Percentiles rank a stretch among this genome's conserved stretches.
Conservation (phyloP, 64 coral and sea anemone species). For the Hydrozoanthus tunicans region DNA sequence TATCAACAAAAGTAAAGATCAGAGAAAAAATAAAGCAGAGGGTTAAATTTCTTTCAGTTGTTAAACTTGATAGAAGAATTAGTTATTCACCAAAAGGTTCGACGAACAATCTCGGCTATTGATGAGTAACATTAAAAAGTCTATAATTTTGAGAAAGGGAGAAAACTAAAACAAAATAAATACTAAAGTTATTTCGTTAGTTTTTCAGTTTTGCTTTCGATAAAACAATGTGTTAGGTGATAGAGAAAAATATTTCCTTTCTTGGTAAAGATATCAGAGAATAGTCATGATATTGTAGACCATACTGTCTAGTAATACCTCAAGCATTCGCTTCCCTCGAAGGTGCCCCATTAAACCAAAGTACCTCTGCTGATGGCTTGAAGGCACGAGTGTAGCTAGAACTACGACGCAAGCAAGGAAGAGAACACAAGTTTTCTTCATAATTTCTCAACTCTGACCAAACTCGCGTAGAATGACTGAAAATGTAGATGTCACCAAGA, state of each 20-base stretch:
- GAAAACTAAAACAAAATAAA: no score
- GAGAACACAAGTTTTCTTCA: conserved; percentile 5
- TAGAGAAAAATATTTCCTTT: background rate
- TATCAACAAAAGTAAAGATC: no score
- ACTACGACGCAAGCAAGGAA: background rate
- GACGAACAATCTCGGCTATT: no score
- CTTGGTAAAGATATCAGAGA: background rate
- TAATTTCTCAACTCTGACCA: background rate
- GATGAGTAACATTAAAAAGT: no score
- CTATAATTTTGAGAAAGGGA: no score
- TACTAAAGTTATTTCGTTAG: no score
- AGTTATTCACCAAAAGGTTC: no score
- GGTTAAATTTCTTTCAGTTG: no score
- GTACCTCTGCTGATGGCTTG: conserved; percentile 20
- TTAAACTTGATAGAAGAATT: no score
- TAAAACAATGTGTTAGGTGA: no score
- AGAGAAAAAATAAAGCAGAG: no score
- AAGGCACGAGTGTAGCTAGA: conserved; percentile 13
- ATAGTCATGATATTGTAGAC: background rate
- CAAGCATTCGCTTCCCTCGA: conserved; percentile 16
- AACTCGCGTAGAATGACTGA: background rate
- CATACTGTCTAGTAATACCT: background rate
- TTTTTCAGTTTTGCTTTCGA: no score
- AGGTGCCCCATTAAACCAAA: conserved; percentile 23
- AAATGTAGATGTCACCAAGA: background rate